These are phyloP conservation scores for Drosophila diplacantha DNA, from an alignment of 2,888 invertebrate genomes.

Conservation along the genomic window DNA sequence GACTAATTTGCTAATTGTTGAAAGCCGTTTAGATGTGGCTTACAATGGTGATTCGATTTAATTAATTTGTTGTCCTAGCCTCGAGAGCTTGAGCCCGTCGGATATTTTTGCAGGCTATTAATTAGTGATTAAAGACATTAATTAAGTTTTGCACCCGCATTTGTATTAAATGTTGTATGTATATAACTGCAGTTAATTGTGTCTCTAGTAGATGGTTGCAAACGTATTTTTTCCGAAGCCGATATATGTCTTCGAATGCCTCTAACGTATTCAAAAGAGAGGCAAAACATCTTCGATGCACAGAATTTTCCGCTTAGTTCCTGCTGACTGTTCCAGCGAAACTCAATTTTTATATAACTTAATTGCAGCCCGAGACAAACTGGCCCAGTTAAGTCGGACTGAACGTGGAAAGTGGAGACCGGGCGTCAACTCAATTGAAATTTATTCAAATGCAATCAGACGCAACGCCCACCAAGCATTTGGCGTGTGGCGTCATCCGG, in stretches of 20 bases:
- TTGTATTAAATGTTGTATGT: too few relatives aligned
- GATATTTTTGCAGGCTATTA: not conserved
- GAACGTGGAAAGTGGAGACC: conserved; percentile 15
- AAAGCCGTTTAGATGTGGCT: conserved; percentile 7
- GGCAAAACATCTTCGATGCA: not conserved
- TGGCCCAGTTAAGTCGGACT: conserved; percentile 17
- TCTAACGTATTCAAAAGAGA: too few relatives aligned
- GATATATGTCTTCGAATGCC: not conserved
- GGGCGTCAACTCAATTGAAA: conserved; percentile 65
- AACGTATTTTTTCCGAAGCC: not conserved
- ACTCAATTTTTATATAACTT: conserved; percentile 29
- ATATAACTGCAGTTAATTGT: not conserved
- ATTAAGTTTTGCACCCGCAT: not conserved
- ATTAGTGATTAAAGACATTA: too few relatives aligned
- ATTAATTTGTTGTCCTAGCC: not conserved
- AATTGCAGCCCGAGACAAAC: conserved; percentile 31
- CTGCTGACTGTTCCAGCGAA: not conserved
- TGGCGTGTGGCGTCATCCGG: conserved; percentile 27
- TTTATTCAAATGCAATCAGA: conserved; percentile 69
- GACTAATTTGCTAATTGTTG: conserved; percentile 15
- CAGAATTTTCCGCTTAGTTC: not conserved
- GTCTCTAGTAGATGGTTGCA: not conserved
- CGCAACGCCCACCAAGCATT: conserved; percentile 52
- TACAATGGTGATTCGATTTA: not conserved
- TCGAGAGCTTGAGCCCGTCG: not conserved